Conservation (phyloP, 2,113 vertebrate genomes). For the Abramis brama region DNA sequence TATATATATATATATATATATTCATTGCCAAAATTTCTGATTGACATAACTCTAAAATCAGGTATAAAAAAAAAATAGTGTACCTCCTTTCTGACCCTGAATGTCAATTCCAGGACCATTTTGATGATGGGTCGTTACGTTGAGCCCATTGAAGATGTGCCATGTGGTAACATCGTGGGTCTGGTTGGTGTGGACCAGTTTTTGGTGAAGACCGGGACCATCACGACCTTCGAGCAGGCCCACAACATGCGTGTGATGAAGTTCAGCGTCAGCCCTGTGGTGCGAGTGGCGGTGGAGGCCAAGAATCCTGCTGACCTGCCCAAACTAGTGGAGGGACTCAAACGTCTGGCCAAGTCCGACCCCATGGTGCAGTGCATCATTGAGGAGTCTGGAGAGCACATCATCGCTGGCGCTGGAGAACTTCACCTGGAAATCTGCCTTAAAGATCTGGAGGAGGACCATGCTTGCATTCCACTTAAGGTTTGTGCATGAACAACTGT, state of each 20-base stretch:
- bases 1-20: no score
- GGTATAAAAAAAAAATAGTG: neutral
- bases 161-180: conserved; percentile 94
- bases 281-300: conserved; percentile 92
- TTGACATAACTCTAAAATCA: neutral
- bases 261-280: conserved; percentile 94
- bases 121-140: conserved; percentile 96
- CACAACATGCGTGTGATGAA: conserved; percentile 98
- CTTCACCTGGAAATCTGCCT: conserved; percentile 95
- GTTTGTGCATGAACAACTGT: conserved; percentile 60
- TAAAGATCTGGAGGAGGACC: conserved; percentile 95
- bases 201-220: conserved; percentile 93
- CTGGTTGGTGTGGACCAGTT: conserved; percentile 94
- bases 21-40: neutral
- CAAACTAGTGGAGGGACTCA: conserved; percentile 93
- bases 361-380: conserved; percentile 99
- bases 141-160: conserved; percentile 94
- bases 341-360: conserved; percentile 93
- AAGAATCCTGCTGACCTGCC: conserved; percentile 92
- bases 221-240: conserved; percentile 88
- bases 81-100: neutral
- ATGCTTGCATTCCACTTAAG: conserved; percentile 94
- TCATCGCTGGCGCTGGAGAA: conserved; percentile 91
- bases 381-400: conserved; percentile 95
- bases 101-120: conserved; percentile 80